Evolutionary conservation across 2,888 invertebrate genomes (phyloP), one percentile per base, ranked within the genome.

Genomic region (Hirtodrosophila duncani): DNA sequence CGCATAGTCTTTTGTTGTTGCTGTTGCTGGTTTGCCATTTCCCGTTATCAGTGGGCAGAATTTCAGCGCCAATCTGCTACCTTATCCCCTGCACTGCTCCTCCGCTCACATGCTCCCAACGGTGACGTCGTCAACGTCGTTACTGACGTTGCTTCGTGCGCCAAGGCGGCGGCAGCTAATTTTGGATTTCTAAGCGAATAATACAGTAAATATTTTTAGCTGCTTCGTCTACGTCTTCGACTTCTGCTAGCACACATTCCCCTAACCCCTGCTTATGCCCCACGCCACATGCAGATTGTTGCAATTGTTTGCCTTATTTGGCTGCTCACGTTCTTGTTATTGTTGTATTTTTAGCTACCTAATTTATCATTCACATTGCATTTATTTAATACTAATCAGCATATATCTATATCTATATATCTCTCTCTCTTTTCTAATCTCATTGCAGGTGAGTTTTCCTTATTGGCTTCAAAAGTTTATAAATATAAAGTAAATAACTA

Each of bases 291-390:
- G 81, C 72, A 72, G 78, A 72, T 72, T 75, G 80, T 80, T 71
- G 72, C 72, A 80, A 77, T 80, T 80, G 80, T 77, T 72, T 65
- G 78, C 78, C 81, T 65, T 72, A 80, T 72, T 72, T 80, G 72
- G 78, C 62, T 34, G 62, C 50, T 57, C 37, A 42, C 42, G 49
- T 41, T 62, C 37, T 42, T 37, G 26, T 61, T 53, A 36, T 55
- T 58, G 34, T 51, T 75, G 53, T 75, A 71, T 77, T 57, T 80
- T 80, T 80, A 80, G 72, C 56, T 48, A 59, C 45, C 67, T 80
- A 57, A 80, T 80, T 72, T 67, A 80, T 80, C 67, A 77, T 72
- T 59, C 61, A 42, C 52, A 57, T 51, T 77, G 58, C 62, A 46
- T 77, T 71, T 63, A 79, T 59, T 72, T 60, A 52, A 43, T 55